Evolutionary conservation across 2,113 vertebrate species (phyloP), one percentile per base, ranked within the genome.

Genomic region (Desmodus rotundus): DNA sequence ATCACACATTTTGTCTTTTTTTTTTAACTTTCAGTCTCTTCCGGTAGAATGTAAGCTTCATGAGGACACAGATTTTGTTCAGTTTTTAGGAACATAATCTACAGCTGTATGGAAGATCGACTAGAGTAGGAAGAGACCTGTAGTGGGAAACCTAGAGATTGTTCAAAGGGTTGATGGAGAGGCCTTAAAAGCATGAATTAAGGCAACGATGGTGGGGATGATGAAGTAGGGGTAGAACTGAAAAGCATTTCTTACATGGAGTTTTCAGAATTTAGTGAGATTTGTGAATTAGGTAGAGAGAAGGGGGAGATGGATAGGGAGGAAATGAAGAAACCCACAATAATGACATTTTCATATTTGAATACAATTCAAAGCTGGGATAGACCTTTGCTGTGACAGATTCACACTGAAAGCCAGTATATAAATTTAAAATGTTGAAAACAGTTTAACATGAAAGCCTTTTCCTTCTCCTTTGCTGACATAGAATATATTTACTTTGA

Each of bases 341-440:
- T 50, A 77, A 52, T 77, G 15, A 76, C 45, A n/a, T 43, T 63
- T 87, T n/a, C 9, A 65, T 76, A 87, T 82, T 36, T 74, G 74
- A 92, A 31, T 86, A 81, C 36, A 83, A 68, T 70, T 50, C 31
- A 67, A 54, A 36, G 26, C 26, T 67, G 24, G 5, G 7, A 5
- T 85, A 73, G 20, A 86, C 20, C 28, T 58, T n/a, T 88, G 11
- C 72, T 73, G 26, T 56, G 73, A 43, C 31, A 47, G 8, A 87
- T 50, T 52, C 47, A 67, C 20, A 81, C 19, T 31, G 26, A 73
- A 93, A 94, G 33, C 43, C 72, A 91, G 45, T 77, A 58, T 77
- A 15, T 74, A 91, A 77, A 94, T 94, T 81, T 95, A 43, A 93
- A 93, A 84, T 91, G 43, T 68, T 68, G 6, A 47, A 70, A 94